phyloP scores from a whole-genome alignment of 1,140 invertebrate species.

The Drosophila saltans region DNA sequence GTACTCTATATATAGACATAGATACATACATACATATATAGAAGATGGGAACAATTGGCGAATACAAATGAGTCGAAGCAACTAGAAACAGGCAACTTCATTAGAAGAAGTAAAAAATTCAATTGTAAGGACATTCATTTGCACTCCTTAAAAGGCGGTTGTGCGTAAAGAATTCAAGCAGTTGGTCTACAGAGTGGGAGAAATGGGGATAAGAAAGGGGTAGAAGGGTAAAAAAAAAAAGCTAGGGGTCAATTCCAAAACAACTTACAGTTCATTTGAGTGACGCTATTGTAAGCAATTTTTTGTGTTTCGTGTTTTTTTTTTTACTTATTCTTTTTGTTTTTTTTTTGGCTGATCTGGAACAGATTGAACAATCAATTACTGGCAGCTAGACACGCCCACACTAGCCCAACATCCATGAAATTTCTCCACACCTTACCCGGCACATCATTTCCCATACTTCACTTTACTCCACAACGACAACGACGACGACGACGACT shows the following conservation, averaged over 20 bases:
- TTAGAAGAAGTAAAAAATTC: conserved; percentile 7
- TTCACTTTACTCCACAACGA: neutral
- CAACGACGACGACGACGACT: conserved; percentile 17
- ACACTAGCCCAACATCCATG: conserved; percentile 21
- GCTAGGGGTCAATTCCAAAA: conserved; percentile 57
- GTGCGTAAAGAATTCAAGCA: conserved; percentile 29
- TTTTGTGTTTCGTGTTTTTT: conserved; percentile 14
- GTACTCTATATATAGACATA: neutral
- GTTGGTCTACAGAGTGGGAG: neutral
- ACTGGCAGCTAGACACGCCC: conserved; percentile 72
- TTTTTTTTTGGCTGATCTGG: conserved; percentile 65
- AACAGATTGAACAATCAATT: conserved; percentile 82
- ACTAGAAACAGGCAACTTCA: conserved; percentile 3
- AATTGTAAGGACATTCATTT: conserved; percentile 48
- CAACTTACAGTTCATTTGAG: conserved; percentile 74
- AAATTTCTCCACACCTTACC: neutral
- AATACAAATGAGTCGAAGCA: conserved; percentile 16
- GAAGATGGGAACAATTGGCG: conserved; percentile 4
- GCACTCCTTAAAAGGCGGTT: conserved; percentile 43
- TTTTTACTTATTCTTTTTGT: neutral
- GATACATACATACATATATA: neutral
- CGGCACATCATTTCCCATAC: neutral
- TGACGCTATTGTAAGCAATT: conserved; percentile 63
- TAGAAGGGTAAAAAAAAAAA: no score
- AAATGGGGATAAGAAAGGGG: neutral